Percentiles rank a stretch among this genome's conserved stretches.
Conservation (phyloP, 2,113 vertebrate species). For the Corydoras sp. region DNA sequence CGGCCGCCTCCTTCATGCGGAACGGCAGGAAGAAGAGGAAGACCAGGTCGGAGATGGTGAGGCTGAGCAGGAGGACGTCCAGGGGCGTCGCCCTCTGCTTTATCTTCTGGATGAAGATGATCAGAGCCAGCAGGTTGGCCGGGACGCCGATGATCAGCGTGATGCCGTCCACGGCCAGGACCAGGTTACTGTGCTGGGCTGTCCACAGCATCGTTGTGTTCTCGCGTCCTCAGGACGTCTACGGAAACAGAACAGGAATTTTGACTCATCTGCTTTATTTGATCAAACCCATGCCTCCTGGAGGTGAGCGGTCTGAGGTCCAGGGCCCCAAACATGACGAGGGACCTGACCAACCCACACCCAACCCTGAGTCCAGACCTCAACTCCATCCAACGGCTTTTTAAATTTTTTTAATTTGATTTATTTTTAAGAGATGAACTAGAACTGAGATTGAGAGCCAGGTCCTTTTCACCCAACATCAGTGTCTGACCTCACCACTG, state of each 20-base stretch:
- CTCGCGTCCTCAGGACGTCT: not conserved
- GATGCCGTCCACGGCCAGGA: conserved; percentile 55
- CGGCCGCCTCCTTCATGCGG: conserved; percentile 56
- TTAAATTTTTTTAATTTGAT: too few species aligned
- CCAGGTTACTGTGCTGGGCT: conserved; percentile 20
- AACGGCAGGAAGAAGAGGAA: conserved; percentile 68
- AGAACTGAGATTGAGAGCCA: too few species aligned
- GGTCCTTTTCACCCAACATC: too few species aligned
- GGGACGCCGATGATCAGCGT: conserved; percentile 64
- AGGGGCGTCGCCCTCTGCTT: conserved; percentile 46
- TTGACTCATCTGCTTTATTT: not conserved
- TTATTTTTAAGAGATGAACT: too few species aligned
- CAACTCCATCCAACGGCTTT: too few species aligned
- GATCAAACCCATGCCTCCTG: too few species aligned
- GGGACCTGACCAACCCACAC: too few species aligned
- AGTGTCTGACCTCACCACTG: too few species aligned
- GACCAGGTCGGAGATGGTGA: conserved; percentile 64
- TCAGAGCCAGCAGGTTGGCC: conserved; percentile 63
- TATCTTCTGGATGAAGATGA: conserved; percentile 55
- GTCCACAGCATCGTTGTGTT: conserved; percentile 24
- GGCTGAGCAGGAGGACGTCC: conserved; percentile 66
- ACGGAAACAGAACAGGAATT: not conserved
- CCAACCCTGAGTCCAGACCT: too few species aligned
- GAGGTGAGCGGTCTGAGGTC: too few species aligned
- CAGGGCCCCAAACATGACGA: too few species aligned